Conservation (phyloP, 2,797 vertebrate species). For the Tragelaphus eurycerus region DNA sequence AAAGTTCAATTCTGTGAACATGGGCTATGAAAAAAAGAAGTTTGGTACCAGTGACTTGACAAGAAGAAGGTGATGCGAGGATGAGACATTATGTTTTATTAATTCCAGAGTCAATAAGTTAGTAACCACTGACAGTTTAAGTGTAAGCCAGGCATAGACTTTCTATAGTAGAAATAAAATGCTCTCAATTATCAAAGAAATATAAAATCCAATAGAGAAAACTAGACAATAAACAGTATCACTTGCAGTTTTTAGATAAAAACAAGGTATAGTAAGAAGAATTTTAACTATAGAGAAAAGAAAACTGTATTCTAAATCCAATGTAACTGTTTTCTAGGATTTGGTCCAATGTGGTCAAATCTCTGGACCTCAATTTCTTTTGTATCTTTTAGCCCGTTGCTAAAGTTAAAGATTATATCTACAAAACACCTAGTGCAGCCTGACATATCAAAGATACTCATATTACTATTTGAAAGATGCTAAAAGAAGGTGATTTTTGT, state of each 20-base stretch:
- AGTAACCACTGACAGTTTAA: background rate
- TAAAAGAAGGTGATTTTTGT: background rate
- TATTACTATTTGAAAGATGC: background rate
- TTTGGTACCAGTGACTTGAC: background rate
- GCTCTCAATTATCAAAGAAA: background rate
- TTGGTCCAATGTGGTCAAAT: background rate
- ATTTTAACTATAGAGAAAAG: background rate
- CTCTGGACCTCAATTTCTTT: background rate
- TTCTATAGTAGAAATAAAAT: background rate
- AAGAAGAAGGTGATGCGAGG: background rate
- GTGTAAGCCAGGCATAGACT: background rate
- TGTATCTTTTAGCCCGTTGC: background rate
- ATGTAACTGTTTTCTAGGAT: background rate
- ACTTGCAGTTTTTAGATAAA: background rate
- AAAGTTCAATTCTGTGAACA: background rate
- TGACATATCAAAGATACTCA: background rate
- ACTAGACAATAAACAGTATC: background rate
- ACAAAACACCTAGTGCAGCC: background rate
- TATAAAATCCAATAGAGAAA: background rate
- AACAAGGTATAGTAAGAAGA: background rate
- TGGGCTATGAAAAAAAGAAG: background rate
- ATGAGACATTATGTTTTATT: background rate
- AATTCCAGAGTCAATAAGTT: background rate
- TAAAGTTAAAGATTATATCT: background rate
- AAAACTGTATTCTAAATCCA: background rate